Base-by-base conservation (phyloP, 1,140 invertebrate genomes). In the Formica exsecta region DNA sequence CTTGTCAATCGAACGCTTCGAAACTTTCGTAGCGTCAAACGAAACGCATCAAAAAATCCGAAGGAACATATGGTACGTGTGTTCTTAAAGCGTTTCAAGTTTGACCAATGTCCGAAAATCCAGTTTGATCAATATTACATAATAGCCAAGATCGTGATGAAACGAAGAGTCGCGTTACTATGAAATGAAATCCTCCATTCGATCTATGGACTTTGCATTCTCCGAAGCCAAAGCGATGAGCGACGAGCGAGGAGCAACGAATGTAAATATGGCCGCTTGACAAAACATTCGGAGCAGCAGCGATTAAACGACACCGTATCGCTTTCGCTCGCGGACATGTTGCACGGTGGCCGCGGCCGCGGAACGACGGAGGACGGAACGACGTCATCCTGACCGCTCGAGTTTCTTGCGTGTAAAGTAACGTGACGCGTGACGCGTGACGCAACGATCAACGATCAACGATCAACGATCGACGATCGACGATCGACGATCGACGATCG, bases 231-330 rank as follows among this genome's bases (percentile, higher is more conserved):
- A 75, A 59, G 32, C 54, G 32, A 29, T 0, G 25, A 29, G 25
- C 54, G 32, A 65, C 61, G 32, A 41, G 22, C 54, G 32, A 29
- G 25, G 25, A 29, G 25, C 54, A n/a, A 65, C 61, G 32, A 41
- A 51, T 51, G 51, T 9, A 44, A 89, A 89, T 51, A 91, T 91
- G 90, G 90, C 90, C 62, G 88, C 61, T 66, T 84, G 88, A 90
- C 87, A 91, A 91, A 91, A 91, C 90, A 91, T 86, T 91, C 74
- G 74, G 62, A 84, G 79, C 48, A 88, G 85, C 66, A 91, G 65
- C 85, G 87, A 89, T 89, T 86, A 88, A 38, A 90, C 76, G 84
- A 73, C 65, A 51, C 74, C 62, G 84, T 86, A 48, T 74, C 59
- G 13, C 73, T 48, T n/a, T 77, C 44, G 61, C 48, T 66, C 19